A percentile compares a stretch with the other conserved stretches of the same genome.
Conservation (phyloP, 2,113 vertebrate genomes). For the Corynorhinus townsendii region DNA sequence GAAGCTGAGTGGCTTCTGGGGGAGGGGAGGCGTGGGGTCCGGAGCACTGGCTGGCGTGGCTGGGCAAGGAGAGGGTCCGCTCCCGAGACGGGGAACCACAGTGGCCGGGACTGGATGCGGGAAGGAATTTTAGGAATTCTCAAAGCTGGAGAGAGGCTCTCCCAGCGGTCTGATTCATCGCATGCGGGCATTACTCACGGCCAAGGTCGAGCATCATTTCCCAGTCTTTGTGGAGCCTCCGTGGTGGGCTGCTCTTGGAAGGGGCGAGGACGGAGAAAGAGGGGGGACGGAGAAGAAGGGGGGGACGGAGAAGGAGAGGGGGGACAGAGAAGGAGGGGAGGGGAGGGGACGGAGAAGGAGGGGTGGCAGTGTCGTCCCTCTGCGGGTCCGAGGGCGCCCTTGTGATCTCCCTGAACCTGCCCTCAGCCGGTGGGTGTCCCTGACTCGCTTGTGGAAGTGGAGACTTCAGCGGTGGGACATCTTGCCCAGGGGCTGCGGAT, state of each 20-base stretch:
- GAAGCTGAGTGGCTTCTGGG: neutral
- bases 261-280: neutral
- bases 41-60: neutral
- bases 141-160: neutral
- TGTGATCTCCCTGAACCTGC: neutral
- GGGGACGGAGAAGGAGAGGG: neutral
- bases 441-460: neutral
- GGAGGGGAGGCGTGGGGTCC: neutral
- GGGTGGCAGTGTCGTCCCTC: too few species aligned
- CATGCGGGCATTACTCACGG: accelerated
- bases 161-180: neutral
- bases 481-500: neutral
- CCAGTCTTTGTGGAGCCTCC: neutral
- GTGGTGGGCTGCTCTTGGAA: neutral
- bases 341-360: neutral
- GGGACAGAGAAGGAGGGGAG: neutral
- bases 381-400: accelerated
- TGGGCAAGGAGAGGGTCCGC: accelerated
- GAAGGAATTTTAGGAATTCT: neutral
- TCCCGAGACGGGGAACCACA: accelerated
- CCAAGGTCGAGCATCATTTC: neutral
- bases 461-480: neutral
- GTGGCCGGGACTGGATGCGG: neutral
- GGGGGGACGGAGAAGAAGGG: neutral
- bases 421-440: neutral